Evolutionary conservation across 2,797 vertebrate species (phyloP), one percentile per base, ranked within the genome.

Genomic region (Zalophus californianus): DNA sequence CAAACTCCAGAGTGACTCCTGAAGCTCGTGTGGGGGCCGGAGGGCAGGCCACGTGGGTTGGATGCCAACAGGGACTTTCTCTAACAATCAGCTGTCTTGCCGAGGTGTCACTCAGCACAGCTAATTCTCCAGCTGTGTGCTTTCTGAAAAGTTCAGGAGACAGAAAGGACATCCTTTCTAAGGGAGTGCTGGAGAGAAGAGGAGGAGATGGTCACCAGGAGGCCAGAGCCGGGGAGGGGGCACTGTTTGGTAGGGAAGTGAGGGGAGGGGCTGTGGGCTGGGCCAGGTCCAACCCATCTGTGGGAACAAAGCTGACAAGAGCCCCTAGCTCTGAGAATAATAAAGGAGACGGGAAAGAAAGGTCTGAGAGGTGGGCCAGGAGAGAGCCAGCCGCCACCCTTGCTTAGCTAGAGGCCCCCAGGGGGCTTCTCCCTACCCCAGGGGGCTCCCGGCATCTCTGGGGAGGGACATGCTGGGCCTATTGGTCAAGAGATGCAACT

Each of bases 271-370:
- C 14, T 1, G 29, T 11, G 16, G 78, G 41, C 1, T 0, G 52
- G 52, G 73, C n/a, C 29, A 23, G 73, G 48, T 27, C 29, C 15
- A 3, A n/a, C 38, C 41, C 41, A 10, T 0, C 9, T 10, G 7
- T 3, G 10, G 35, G 14, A 21, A 60, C 50, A 12, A 21, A 20
- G 52, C 13, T 8, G 41, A 4, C 90, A 56, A 21, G 27, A 38
- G n/a, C 2, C 58, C 54, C 25, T 2, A 1, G 38, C 50, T 48
- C 64, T 4, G 21, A 83, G 70, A 8, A 80, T 66, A 44, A 13
- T 14, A 2, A 32, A 20, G 98, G 0, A 98, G 99, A 97, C 94
- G 98, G 92, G 98, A 77, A 10, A 62, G 60, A 13, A 29, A 66
- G n/a, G 52, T 7, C 16, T 21, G 64, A 60, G 68, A 8, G 21